Evolutionary conservation across 2,113 vertebrate genomes (phyloP).

Genomic region (Rhabdornis inornatus): DNA sequence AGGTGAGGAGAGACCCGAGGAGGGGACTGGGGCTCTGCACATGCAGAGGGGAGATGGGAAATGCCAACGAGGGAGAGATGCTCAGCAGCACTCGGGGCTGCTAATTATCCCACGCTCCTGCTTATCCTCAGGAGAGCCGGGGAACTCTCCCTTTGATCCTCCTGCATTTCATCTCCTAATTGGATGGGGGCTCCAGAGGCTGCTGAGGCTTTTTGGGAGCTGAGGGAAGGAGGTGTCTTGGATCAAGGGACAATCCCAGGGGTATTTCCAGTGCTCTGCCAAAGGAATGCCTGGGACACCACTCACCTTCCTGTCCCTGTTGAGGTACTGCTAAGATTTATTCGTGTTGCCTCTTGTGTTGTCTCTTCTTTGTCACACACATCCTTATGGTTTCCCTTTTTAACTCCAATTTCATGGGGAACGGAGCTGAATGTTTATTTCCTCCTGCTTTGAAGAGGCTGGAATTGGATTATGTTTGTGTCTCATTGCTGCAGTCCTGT

Average conservation of each 20-base stretch:
- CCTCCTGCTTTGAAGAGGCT: not conserved
- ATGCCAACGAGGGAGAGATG: not conserved
- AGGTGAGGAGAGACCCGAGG: not conserved
- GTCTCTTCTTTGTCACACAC: not conserved
- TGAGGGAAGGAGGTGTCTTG: not conserved
- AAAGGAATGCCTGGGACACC: not conserved
- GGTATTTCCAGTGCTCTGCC: not conserved
- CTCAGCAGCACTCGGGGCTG: not conserved
- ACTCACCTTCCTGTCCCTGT: not conserved
- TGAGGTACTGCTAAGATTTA: not conserved
- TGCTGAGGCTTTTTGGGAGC: not conserved
- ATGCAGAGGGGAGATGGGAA: not conserved
- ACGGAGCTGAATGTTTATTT: not conserved
- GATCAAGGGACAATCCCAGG: not conserved
- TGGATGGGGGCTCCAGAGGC: not conserved
- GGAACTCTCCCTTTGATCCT: conserved; percentile 46
- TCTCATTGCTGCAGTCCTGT: not conserved
- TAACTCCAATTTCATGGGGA: not conserved
- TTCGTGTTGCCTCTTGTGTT: not conserved
- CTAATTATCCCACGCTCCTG: conserved; percentile 32
- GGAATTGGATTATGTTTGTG: not conserved
- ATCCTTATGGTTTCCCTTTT: not conserved
- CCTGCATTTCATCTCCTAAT: conserved; percentile 10
- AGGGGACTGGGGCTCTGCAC: not conserved
- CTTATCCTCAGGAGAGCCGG: conserved; percentile 9